phyloP scores from a whole-genome alignment of 2,888 invertebrate species.

The Drosophila emarginata region DNA sequence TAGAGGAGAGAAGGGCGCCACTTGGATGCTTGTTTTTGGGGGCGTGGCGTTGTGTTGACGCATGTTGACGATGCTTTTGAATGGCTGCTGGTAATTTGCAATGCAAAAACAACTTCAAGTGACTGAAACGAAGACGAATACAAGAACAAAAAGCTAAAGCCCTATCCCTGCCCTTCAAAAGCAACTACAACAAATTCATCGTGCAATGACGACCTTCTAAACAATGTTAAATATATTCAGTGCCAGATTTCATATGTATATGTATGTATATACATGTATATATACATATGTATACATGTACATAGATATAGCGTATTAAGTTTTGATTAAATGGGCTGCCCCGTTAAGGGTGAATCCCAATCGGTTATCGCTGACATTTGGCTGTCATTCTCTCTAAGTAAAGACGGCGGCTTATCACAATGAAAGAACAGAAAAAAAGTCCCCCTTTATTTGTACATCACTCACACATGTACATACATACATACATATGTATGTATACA shows the following conservation, averaged over 20 bases:
- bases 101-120: slow-evolving; percentile 65
- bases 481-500: too few relatives aligned
- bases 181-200: background rate
- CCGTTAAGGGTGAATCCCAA: slow-evolving; percentile 26
- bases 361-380: slow-evolving; percentile 46
- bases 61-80: slow-evolving; percentile 60
- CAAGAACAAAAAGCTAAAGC: slow-evolving; percentile 8
- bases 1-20: slow-evolving; percentile 13
- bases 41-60: slow-evolving; percentile 54
- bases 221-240: slow-evolving; percentile 41
- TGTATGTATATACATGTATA: slow-evolving; percentile 5
- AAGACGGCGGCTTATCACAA: slow-evolving; percentile 47
- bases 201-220: slow-evolving; percentile 21
- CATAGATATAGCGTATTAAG: slow-evolving; percentile 18
- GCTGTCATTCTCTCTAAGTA: slow-evolving; percentile 16
- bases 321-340: slow-evolving; percentile 29
- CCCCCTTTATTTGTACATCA: too few relatives aligned
- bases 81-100: slow-evolving; percentile 66
- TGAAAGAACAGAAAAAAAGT: background rate
- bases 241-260: slow-evolving; percentile 39
- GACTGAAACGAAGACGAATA: slow-evolving; percentile 3
- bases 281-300: slow-evolving; percentile 16
- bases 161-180: slow-evolving; percentile 1
- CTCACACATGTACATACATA: slow-evolving; percentile 25
- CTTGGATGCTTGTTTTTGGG: slow-evolving; percentile 24